Conservation (phyloP, 1,140 invertebrate genomes). For the Mercenaria mercenaria region DNA sequence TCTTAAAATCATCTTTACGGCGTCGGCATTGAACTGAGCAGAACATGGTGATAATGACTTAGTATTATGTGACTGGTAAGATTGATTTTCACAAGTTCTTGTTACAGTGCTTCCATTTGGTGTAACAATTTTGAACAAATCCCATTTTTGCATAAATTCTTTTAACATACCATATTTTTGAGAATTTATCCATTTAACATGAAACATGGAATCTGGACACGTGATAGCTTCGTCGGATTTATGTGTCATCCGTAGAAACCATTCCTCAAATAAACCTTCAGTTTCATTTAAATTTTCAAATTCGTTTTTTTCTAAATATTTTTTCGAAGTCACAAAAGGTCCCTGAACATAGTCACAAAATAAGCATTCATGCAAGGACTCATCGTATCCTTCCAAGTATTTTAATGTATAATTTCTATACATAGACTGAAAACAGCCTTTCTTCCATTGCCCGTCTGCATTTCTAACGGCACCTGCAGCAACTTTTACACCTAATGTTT, state of each 20-base stretch:
- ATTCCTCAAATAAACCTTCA: slow-evolving; percentile 77
- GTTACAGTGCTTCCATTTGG: neutral
- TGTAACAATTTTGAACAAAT: slow-evolving; percentile 24
- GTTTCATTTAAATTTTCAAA: slow-evolving; percentile 61
- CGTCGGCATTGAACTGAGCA: slow-evolving; percentile 50
- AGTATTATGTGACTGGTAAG: neutral
- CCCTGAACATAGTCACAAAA: slow-evolving; percentile 81
- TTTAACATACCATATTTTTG: neutral
- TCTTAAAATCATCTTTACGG: slow-evolving; percentile 65
- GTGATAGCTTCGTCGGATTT: slow-evolving; percentile 63
- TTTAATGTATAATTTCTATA: slow-evolving; percentile 77
- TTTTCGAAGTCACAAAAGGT: slow-evolving; percentile 79
- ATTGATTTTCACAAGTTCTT: neutral
- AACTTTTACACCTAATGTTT: slow-evolving; percentile 62
- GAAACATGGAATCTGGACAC: slow-evolving; percentile 82
- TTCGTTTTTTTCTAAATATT: slow-evolving; percentile 49
- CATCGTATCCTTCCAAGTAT: slow-evolving; percentile 79
- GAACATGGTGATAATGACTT: slow-evolving; percentile 39
- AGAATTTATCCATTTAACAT: neutral
- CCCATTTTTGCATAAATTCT: slow-evolving; percentile 1
- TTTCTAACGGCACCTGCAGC: slow-evolving; percentile 78
- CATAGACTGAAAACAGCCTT: slow-evolving; percentile 79
- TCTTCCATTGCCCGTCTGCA: slow-evolving; percentile 79
- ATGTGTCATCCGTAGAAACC: slow-evolving; percentile 76
- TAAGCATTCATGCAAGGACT: slow-evolving; percentile 80